phyloP scores from a whole-genome alignment of 2,113 vertebrate species.

The Gymnogyps californianus region DNA sequence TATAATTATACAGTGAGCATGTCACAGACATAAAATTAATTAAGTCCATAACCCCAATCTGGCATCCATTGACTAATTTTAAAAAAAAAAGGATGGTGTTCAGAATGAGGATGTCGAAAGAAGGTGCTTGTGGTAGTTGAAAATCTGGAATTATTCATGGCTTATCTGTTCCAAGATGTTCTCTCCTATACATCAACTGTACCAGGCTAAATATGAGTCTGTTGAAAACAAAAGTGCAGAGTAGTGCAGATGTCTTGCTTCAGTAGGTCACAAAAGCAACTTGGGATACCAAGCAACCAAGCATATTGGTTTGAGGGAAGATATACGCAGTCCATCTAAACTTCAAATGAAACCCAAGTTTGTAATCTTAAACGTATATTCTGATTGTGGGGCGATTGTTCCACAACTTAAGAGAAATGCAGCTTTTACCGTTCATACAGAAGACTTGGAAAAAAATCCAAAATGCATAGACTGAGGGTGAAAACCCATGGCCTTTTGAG shows the following conservation, averaged over 20 bases:
- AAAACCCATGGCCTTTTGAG: slow-evolving; percentile 4
- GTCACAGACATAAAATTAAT: slow-evolving; percentile 30
- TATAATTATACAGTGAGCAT: not conserved
- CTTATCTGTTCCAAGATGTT: not conserved
- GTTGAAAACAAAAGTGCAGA: slow-evolving; percentile 30
- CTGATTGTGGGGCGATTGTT: not conserved
- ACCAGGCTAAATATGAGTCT: not conserved
- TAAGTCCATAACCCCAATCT: slow-evolving; percentile 2
- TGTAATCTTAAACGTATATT: not conserved
- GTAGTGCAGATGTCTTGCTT: not conserved
- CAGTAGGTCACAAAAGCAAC: not conserved
- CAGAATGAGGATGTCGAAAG: not conserved
- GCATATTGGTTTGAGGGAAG: not conserved
- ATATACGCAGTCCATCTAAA: not conserved
- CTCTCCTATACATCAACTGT: not conserved
- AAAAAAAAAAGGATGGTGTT: not conserved
- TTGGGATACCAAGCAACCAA: not conserved
- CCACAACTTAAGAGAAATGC: not conserved
- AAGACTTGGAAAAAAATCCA: not conserved
- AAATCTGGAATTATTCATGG: slow-evolving; percentile 5
- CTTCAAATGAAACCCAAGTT: not conserved
- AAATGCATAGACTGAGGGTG: not conserved
- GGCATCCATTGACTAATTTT: not conserved
- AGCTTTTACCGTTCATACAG: not conserved
- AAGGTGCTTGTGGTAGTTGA: not conserved